Evolutionary conservation across 1,140 invertebrate species (phyloP).

Genomic region (Euglossa dilemma): DNA sequence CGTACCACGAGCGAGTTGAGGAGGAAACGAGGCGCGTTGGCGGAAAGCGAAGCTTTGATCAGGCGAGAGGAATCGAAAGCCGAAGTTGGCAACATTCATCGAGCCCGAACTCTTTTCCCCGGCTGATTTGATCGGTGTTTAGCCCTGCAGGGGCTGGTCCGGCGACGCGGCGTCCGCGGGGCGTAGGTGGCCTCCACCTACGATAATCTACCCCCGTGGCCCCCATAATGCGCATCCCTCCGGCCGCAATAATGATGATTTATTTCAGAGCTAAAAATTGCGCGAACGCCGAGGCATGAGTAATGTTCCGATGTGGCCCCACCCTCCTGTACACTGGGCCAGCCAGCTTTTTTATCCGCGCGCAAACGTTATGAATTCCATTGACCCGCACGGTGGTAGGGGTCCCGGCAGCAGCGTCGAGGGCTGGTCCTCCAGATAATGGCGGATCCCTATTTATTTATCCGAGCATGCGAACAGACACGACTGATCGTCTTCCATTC

Average conservation of each 20-base stretch:
- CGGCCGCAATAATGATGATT: slow-evolving; percentile 81
- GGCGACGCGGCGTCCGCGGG: background rate
- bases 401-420: slow-evolving; percentile 68
- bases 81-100: background rate
- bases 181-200: slow-evolving; percentile 63
- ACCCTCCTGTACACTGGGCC: slow-evolving; percentile 67
- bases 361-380: slow-evolving; percentile 80
- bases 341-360: slow-evolving; percentile 73
- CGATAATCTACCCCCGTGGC: slow-evolving; percentile 78
- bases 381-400: slow-evolving; percentile 74
- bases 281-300: slow-evolving; percentile 78
- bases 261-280: slow-evolving; percentile 82
- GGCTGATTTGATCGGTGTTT: slow-evolving; percentile 52
- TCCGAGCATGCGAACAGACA: slow-evolving; percentile 71
- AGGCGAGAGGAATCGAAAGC: background rate
- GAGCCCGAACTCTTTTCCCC: background rate
- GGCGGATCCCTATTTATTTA: slow-evolving; percentile 79
- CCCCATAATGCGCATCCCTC: slow-evolving; percentile 79
- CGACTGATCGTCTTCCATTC: slow-evolving; percentile 70
- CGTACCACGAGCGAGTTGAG: too few relatives aligned
- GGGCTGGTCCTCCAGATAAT: slow-evolving; percentile 78
- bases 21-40: too few relatives aligned
- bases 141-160: slow-evolving; percentile 1
- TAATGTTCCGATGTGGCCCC: slow-evolving; percentile 79
- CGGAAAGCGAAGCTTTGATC: background rate